phyloP scores from a whole-genome alignment of 2,888 invertebrate genomes.

The Sesia bembeciformis region DNA sequence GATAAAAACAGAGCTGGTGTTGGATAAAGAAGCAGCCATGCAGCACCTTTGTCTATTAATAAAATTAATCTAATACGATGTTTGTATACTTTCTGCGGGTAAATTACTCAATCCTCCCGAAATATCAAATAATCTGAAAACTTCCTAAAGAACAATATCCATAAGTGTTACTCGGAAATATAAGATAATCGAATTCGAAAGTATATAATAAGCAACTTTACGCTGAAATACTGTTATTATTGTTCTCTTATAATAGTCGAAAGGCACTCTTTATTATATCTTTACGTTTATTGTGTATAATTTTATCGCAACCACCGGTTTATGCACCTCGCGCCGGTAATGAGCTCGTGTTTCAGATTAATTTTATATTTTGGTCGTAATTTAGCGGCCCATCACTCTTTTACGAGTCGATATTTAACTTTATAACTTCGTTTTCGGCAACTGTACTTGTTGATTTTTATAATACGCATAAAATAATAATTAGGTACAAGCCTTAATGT shows the following conservation, averaged over 20 bases:
- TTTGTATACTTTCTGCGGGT: no score
- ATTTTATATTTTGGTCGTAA: slow-evolving; percentile 17
- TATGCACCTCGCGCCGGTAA: slow-evolving; percentile 4
- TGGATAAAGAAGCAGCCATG: no score
- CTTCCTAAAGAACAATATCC: neutral
- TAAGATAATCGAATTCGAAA: neutral
- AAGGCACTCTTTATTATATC: neutral
- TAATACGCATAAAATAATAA: slow-evolving; percentile 32
- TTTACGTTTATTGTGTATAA: slow-evolving; percentile 7
- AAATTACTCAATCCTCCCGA: no score
- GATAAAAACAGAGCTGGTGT: no score
- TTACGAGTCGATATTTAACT: slow-evolving; percentile 15
- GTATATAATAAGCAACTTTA: neutral
- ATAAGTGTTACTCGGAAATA: neutral
- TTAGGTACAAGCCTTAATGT: slow-evolving; percentile 25
- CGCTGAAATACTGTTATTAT: neutral
- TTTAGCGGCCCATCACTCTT: slow-evolving; percentile 15
- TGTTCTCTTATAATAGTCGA: neutral
- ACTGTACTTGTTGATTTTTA: slow-evolving; percentile 19
- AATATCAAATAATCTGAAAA: neutral
- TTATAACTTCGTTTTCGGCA: slow-evolving; percentile 16
- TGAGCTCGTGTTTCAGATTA: slow-evolving; percentile 5
- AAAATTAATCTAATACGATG: no score
- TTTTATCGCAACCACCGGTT: slow-evolving; percentile 9
- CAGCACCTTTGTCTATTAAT: no score